Evolutionary conservation across 2,888 invertebrate genomes (phyloP), one percentile per base, ranked within the genome.

Genomic region (Aquatica leii): DNA sequence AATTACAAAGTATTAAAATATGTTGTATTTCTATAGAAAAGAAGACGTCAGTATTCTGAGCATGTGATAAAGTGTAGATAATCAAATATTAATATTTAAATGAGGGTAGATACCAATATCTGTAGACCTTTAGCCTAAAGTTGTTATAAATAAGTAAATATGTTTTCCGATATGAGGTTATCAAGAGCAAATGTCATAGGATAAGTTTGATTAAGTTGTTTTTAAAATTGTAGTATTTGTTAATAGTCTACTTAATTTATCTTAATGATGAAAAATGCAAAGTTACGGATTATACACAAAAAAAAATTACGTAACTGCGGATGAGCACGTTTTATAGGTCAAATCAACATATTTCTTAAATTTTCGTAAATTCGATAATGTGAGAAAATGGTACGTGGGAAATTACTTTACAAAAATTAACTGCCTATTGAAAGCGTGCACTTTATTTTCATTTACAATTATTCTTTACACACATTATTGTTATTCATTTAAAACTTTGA

Each of bases 71-170:
- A 50, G 18, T 8, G 21, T 12, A 37, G 43, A 62, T 57, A 53
- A 57, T 37, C 24, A 52, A 35, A 58, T 52, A 24, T 64, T 54
- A 21, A 54, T 59, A 40, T 57, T 46, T 62, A 62, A 62, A 62
- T 52, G 52, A 65, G 56, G 59, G 55, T 62, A 68, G 66, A 66
- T 66, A 69, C 49, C 48, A 41, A 49, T 58, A 68, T 67, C 68
- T 59, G 52, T n/a, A 46, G 62, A 69, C 68, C 69, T 68, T 68
- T 68, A 59, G 62, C 66, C 60, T 24, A 55, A 31, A 35, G 63
- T 57, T 50, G n/a, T 54, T 65, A 61, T 61, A 66, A 70, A 68
- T 67, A 70, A 70, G 64, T 68, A 70, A 68, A 67, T 66, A 62
- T 67, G 58, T 67, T 65, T 68, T 58, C 51, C 64, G 65, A 68